Percentiles rank a stretch among this genome's conserved stretches.
Conservation (phyloP, 2,113 vertebrate species). For the Tapirus terrestris region DNA sequence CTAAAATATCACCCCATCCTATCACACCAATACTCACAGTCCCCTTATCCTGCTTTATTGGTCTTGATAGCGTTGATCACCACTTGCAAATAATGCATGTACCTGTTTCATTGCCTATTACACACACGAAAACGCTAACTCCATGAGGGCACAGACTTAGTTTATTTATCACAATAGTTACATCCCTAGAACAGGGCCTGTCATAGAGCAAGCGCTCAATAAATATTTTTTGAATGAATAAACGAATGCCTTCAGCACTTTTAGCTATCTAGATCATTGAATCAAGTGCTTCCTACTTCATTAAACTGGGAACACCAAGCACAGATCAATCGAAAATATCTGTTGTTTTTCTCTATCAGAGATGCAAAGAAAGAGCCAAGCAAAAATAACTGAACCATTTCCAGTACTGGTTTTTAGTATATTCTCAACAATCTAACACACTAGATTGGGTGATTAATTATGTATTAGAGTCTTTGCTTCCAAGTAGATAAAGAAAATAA, state of each 20-base stretch:
- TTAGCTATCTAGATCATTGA: neutral
- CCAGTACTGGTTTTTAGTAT: neutral
- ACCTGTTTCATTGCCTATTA: neutral
- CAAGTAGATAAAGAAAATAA: neutral
- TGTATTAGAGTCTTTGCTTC: neutral
- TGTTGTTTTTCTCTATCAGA: neutral
- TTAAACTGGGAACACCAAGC: neutral
- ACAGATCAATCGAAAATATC: neutral
- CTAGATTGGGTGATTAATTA: conserved; percentile 36
- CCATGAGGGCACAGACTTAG: neutral
- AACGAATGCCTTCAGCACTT: neutral
- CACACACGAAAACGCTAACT: neutral
- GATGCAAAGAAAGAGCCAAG: neutral
- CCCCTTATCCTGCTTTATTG: neutral
- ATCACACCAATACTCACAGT: neutral
- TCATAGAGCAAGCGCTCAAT: neutral
- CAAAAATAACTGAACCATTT: conserved; percentile 10
- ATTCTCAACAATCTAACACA: neutral
- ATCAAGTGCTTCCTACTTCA: neutral
- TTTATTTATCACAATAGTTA: neutral
- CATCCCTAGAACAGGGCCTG: neutral
- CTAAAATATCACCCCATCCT: neutral
- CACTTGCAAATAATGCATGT: neutral
- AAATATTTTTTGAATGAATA: neutral
- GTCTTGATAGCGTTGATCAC: neutral